Evolutionary conservation across 2,888 invertebrate species (phyloP).

Genomic region (Oligia strigilis): DNA sequence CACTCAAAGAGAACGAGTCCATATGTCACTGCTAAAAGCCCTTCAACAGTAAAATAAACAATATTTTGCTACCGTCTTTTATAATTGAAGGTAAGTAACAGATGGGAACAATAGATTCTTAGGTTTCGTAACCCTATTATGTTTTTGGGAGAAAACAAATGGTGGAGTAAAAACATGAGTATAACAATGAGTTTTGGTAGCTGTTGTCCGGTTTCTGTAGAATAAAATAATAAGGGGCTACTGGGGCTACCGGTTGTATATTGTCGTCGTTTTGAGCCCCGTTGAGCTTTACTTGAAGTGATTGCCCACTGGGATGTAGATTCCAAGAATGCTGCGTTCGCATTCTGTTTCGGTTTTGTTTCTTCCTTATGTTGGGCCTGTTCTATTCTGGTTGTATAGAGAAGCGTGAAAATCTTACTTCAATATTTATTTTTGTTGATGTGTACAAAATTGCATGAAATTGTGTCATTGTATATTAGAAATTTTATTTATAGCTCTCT

Average conservation of each 20-base stretch:
- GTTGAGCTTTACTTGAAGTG: slow-evolving; percentile 79
- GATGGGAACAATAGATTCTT: slow-evolving; percentile 82
- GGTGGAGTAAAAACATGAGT: slow-evolving; percentile 79
- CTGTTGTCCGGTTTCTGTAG: slow-evolving; percentile 81
- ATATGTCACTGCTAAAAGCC: slow-evolving; percentile 87
- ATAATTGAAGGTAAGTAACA: slow-evolving; percentile 82
- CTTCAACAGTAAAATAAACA: slow-evolving; percentile 87
- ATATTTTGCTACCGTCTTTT: slow-evolving; percentile 88
- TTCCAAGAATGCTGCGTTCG: slow-evolving; percentile 60
- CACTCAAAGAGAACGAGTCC: slow-evolving; percentile 81
- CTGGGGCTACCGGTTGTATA: slow-evolving; percentile 80
- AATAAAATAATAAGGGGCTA: slow-evolving; percentile 83
- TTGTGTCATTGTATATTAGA: neutral
- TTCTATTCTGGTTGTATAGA: slow-evolving; percentile 60
- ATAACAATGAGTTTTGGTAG: slow-evolving; percentile 79
- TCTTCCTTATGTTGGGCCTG: slow-evolving; percentile 38
- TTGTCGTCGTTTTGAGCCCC: slow-evolving; percentile 79
- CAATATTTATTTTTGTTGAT: slow-evolving; percentile 48
- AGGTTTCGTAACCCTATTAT: slow-evolving; percentile 85
- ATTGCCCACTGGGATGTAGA: slow-evolving; percentile 79
- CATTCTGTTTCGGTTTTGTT: slow-evolving; percentile 46
- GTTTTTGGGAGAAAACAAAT: slow-evolving; percentile 84
- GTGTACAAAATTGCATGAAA: slow-evolving; percentile 28
- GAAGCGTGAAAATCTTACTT: slow-evolving; percentile 35
- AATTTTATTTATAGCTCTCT: slow-evolving; percentile 1